These are phyloP conservation scores for Threskiornis aethiopicus DNA, from an alignment of 2,797 vertebrate species.

Conservation along the genomic window DNA sequence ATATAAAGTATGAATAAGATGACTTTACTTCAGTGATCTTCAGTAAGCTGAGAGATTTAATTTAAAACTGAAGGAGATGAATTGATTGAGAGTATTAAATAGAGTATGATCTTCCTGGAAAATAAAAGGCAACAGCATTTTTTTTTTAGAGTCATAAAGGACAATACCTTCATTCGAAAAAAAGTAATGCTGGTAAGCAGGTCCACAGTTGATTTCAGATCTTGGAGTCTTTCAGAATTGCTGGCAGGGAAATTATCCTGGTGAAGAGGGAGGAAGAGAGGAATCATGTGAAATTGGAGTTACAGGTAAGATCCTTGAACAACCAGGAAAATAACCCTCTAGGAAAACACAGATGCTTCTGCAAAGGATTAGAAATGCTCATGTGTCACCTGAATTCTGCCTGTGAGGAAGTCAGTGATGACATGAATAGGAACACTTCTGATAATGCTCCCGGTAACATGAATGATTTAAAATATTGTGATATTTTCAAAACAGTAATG, in stretches of 20 bases:
- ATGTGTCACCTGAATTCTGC: fast-evolving
- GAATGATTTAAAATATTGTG: not conserved
- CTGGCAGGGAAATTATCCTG: slow-evolving; percentile 97
- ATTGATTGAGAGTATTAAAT: not conserved
- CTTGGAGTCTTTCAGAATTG: slow-evolving; percentile 91
- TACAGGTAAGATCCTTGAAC: not conserved
- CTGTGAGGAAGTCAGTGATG: not conserved
- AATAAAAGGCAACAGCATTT: not conserved
- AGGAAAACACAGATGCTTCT: not conserved
- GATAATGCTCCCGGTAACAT: not conserved
- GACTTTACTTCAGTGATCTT: not conserved
- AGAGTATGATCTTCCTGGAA: not conserved
- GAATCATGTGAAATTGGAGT: not conserved
- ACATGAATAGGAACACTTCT: not conserved
- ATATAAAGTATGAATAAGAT: not conserved
- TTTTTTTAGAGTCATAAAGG: not conserved
- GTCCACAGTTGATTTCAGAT: slow-evolving; percentile 96
- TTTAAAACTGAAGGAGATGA: not conserved
- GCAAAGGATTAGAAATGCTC: not conserved
- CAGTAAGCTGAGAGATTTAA: not conserved
- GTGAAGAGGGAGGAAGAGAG: slow-evolving; percentile 1
- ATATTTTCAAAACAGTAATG: not conserved
- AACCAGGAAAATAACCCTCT: not conserved
- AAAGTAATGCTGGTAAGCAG: slow-evolving; percentile 96
- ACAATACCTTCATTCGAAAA: slow-evolving; percentile 94